Percentiles rank a stretch among this genome's conserved stretches.
Evolutionary conservation across 1,140 invertebrate genomes (phyloP).

Genomic region (Lordiphosa mommai): DNA sequence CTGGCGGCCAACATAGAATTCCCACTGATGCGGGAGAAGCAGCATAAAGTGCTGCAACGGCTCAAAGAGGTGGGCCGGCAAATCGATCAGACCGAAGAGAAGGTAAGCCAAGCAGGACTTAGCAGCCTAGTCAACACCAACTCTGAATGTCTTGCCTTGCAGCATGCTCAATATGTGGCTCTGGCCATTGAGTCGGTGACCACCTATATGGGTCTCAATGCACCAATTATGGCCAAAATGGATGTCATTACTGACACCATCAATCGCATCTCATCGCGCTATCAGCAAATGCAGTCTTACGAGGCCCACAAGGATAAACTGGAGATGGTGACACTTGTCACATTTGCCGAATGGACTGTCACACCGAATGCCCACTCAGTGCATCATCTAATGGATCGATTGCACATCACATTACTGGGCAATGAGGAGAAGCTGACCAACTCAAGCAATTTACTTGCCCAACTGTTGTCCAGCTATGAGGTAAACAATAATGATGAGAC

Average conservation of each 20-base stretch:
- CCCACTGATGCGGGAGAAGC: slow-evolving; percentile 82
- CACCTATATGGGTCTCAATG: slow-evolving; percentile 59
- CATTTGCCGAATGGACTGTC: slow-evolving; percentile 85
- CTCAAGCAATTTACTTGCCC: slow-evolving; percentile 49
- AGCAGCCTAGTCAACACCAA: neutral
- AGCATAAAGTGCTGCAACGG: slow-evolving; percentile 81
- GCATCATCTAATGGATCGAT: slow-evolving; percentile 83
- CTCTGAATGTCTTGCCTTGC: slow-evolving; percentile 2
- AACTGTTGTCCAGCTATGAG: slow-evolving; percentile 61
- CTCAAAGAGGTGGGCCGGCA: slow-evolving; percentile 80
- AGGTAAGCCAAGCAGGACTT: slow-evolving; percentile 40
- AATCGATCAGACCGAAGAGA: slow-evolving; percentile 76
- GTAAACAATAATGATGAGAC: slow-evolving; percentile 35
- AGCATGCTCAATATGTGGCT: slow-evolving; percentile 66
- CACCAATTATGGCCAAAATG: slow-evolving; percentile 81
- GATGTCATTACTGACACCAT: slow-evolving; percentile 82
- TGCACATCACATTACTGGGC: slow-evolving; percentile 82
- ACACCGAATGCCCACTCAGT: slow-evolving; percentile 84
- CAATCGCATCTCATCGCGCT: slow-evolving; percentile 82
- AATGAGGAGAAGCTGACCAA: slow-evolving; percentile 46
- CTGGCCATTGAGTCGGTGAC: slow-evolving; percentile 71
- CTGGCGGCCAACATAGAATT: slow-evolving; percentile 81
- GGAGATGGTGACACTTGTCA: slow-evolving; percentile 84
- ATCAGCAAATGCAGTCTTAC: slow-evolving; percentile 82
- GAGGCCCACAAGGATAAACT: slow-evolving; percentile 80